Conservation (phyloP, 2,888 invertebrate species). For the Pachliopta kotzebuea region DNA sequence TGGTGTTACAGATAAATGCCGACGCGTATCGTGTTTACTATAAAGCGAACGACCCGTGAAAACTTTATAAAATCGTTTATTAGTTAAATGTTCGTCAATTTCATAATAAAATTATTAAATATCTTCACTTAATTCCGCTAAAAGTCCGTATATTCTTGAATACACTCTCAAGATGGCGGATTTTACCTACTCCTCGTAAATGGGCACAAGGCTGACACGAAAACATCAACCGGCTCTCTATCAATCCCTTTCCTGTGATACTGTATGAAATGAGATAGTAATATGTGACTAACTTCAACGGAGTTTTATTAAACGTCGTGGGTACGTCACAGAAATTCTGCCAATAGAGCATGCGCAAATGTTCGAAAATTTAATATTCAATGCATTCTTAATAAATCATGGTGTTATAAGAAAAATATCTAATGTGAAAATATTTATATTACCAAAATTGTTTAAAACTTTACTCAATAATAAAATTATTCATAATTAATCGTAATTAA, state of each 20-base stretch:
- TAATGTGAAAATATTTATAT: background rate
- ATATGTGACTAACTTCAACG: constrained; percentile 65
- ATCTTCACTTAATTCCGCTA: constrained; percentile 71
- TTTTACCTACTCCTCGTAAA: constrained; percentile 80
- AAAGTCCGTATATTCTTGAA: constrained; percentile 82
- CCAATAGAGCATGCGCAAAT: constrained; percentile 73
- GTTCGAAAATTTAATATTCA: constrained; percentile 50
- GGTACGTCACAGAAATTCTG: constrained; percentile 67
- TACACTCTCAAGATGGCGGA: constrained; percentile 84
- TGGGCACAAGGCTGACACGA: constrained; percentile 81
- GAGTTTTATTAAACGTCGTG: constrained; percentile 53
- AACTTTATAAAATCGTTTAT: constrained; percentile 49
- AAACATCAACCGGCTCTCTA: constrained; percentile 78
- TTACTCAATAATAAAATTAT: no score
- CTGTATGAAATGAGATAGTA: constrained; percentile 62
- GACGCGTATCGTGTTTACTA: constrained; percentile 53
- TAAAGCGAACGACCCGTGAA: constrained; percentile 50
- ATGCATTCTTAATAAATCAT: constrained; percentile 45
- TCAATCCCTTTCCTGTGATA: constrained; percentile 69
- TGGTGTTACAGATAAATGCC: constrained; percentile 60
- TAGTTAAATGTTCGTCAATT: constrained; percentile 62
- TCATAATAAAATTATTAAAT: constrained; percentile 72
- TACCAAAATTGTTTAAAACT: no score
- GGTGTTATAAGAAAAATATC: background rate
- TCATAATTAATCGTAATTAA: no score